Conservation (phyloP, 2,797 vertebrate species). For the Bucorvus abyssinicus region DNA sequence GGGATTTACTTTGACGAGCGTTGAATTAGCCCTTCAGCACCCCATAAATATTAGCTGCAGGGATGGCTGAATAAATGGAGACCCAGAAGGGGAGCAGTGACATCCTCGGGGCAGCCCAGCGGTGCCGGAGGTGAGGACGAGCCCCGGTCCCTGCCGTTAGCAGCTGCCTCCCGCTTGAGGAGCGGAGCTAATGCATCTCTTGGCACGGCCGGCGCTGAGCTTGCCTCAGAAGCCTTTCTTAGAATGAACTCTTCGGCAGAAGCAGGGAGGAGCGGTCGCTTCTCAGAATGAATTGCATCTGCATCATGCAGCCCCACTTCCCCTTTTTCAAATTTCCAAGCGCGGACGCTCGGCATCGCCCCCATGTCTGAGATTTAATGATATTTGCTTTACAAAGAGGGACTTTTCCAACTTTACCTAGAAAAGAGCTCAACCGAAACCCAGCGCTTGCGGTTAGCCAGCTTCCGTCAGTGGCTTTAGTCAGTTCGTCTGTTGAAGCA, state of each 20-base stretch:
- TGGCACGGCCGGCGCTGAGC: not conserved
- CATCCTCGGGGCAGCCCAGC: not conserved
- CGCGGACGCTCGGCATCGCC: slow-evolving; percentile 71
- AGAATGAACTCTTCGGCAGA: slow-evolving; percentile 50
- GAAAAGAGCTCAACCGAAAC: slow-evolving; percentile 73
- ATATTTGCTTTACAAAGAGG: slow-evolving; percentile 65
- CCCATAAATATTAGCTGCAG: fast-evolving
- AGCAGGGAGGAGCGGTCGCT: slow-evolving; percentile 44
- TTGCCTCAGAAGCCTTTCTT: slow-evolving; percentile 56
- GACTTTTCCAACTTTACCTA: slow-evolving; percentile 86
- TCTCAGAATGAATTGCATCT: slow-evolving; percentile 71
- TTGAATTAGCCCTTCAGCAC: not conserved
- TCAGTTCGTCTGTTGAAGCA: slow-evolving; percentile 33
- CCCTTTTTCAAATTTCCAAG: slow-evolving; percentile 47
- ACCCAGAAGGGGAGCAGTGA: not conserved
- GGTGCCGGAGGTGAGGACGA: not conserved
- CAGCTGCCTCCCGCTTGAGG: not conserved
- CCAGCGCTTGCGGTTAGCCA: slow-evolving; percentile 64
- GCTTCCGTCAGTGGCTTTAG: slow-evolving; percentile 73
- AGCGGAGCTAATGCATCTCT: not conserved
- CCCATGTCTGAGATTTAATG: slow-evolving; percentile 71
- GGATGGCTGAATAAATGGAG: not conserved
- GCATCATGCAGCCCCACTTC: slow-evolving; percentile 54
- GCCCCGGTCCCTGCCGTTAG: fast-evolving
- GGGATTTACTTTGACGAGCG: not conserved